Evolutionary conservation across 2,888 invertebrate species (phyloP), one percentile per base, ranked within the genome.

Genomic region (Eremobia ochroleuca): DNA sequence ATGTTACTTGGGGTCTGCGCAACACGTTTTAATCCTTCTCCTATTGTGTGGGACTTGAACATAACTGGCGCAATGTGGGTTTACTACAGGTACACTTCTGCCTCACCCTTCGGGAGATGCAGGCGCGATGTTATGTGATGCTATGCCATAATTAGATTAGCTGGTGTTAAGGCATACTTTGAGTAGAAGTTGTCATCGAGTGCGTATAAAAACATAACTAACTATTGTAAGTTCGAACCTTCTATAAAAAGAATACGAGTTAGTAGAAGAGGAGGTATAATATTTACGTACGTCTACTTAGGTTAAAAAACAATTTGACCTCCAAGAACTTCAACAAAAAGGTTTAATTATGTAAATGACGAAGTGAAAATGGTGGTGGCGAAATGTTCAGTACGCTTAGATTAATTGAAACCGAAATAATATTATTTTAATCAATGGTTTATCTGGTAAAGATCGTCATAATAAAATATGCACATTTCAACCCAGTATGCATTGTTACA

Each of bases 271-370:
- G 18, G 1, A 37, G 55, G 43, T 11, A 34, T 62, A 40, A 28
- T 58, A 46, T 40, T 58, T 31, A 37, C 37, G 62, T 40, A 37
- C n/a, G n/a, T n/a, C 28, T 67, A 73, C 67, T 67, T 66, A 66
- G 21, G 25, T 34, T 52, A 37, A 21, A 13, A 64, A 73, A 68
- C 25, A 46, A 71, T 61, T 62, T 25, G 13, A 65, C 21, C 31
- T 65, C 18, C 6, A 55, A 73, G 31, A 31, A 78, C 46, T 65
- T 85, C 37, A 34, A 76, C 62, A 28, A 59, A 82, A 83, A 43
- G 71, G 40, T 58, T 62, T 74, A 52, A 52, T 74, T 74, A 83
- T 78, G 68, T 49, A 59, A 86, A 86, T 78, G 68, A 69, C 61
- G 58, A 74, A 34, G 31, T n/a, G n/a, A n/a, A n/a, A n/a, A n/a